phyloP scores from a whole-genome alignment of 2,888 invertebrate species.

The Pandemis corylana region DNA sequence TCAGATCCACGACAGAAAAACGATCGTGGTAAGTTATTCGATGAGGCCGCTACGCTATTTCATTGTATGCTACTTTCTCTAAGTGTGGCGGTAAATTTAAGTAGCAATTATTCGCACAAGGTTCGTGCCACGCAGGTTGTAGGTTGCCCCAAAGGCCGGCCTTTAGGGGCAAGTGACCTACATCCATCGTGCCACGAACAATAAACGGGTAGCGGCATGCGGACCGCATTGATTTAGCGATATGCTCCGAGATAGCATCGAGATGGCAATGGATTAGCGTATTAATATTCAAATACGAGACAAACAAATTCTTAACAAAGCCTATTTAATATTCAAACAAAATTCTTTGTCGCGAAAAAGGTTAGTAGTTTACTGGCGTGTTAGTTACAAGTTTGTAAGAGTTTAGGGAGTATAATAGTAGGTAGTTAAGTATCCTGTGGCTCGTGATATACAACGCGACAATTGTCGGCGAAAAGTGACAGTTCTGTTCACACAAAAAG shows the following conservation, averaged over 20 bases:
- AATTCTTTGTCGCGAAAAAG: background rate
- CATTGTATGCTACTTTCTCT: too few relatives aligned
- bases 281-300: background rate
- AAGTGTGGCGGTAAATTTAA: background rate
- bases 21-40: too few relatives aligned
- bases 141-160: constrained; percentile 17
- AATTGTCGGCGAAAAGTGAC: too few relatives aligned
- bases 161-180: constrained; percentile 19
- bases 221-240: constrained; percentile 34
- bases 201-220: constrained; percentile 22
- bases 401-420: too few relatives aligned
- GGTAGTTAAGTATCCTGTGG: too few relatives aligned
- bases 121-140: background rate
- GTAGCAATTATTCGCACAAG: constrained; percentile 1
- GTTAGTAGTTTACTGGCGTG: background rate
- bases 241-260: constrained; percentile 35
- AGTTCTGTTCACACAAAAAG: too few relatives aligned
- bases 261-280: constrained; percentile 33
- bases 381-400: background rate
- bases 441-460: too few relatives aligned
- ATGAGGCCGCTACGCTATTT: too few relatives aligned
- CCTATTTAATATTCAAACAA: background rate
- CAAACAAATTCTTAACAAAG: constrained; percentile 3
- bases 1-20: too few relatives aligned
- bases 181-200: constrained; percentile 19